Percentiles rank a stretch among this genome's conserved stretches.
phyloP scores from a whole-genome alignment of 2,797 vertebrate genomes.

The Epinephelus awoara region DNA sequence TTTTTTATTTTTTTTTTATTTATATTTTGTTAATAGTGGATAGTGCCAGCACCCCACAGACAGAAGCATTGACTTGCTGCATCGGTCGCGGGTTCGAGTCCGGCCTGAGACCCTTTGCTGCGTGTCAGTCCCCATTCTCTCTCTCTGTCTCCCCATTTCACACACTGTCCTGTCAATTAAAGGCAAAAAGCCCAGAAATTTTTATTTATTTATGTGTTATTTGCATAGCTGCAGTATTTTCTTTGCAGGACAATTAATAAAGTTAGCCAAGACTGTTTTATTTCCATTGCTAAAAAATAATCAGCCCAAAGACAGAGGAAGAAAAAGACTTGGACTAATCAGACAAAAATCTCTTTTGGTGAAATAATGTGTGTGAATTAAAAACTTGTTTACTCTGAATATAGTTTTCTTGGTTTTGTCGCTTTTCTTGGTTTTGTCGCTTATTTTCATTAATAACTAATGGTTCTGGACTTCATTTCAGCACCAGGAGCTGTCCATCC shows the following conservation, averaged over 20 bases:
- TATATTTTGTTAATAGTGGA: too few relatives aligned
- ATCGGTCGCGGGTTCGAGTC: too few relatives aligned
- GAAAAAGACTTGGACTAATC: not conserved
- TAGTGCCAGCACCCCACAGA: too few relatives aligned
- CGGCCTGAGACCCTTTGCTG: too few relatives aligned
- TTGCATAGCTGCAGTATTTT: not conserved
- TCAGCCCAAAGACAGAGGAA: too few relatives aligned
- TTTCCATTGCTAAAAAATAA: not conserved
- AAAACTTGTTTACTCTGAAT: not conserved
- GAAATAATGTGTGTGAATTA: not conserved
- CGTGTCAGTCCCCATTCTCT: too few relatives aligned
- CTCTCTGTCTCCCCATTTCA: too few relatives aligned
- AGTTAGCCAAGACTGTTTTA: not conserved
- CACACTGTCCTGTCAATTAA: too few relatives aligned
- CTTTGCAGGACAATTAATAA: not conserved
- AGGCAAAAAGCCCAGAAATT: too few relatives aligned
- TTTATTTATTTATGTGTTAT: too few relatives aligned
- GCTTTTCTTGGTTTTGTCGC: not conserved
- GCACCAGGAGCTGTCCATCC: not conserved
- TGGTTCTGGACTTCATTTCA: not conserved
- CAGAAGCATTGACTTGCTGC: too few relatives aligned
- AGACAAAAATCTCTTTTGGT: not conserved
- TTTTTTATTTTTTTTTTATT: too few relatives aligned
- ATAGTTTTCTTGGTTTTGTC: not conserved
- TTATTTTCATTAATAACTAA: not conserved